phyloP scores from a whole-genome alignment of 2,113 vertebrate genomes.

The Pseudonaja textilis region DNA sequence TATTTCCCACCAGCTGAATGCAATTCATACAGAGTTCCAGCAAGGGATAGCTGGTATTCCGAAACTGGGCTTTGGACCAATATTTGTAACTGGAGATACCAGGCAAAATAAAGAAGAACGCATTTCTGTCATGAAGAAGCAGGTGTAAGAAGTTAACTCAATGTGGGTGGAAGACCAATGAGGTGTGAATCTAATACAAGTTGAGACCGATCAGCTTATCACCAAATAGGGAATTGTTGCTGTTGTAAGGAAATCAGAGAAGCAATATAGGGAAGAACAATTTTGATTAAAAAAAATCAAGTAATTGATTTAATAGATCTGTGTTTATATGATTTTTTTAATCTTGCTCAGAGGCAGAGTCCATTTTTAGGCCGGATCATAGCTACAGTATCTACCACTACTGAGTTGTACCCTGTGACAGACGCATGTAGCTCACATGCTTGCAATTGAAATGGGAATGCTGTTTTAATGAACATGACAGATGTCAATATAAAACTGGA shows the following conservation, averaged over 20 bases:
- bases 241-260: not conserved
- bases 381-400: not conserved
- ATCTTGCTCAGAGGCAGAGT: not conserved
- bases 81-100: slow-evolving; percentile 16
- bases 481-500: not conserved
- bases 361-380: not conserved
- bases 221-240: not conserved
- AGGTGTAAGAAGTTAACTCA: slow-evolving; percentile 19
- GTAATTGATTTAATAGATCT: not conserved
- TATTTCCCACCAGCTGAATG: not conserved
- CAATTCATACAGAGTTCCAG: not conserved
- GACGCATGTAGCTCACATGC: not conserved
- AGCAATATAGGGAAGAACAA: not conserved
- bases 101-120: slow-evolving; percentile 7
- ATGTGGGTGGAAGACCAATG: slow-evolving; percentile 11
- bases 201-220: not conserved
- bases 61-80: slow-evolving; percentile 14
- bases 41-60: not conserved
- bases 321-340: not conserved
- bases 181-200: not conserved
- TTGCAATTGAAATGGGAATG: slow-evolving; percentile 1
- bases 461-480: slow-evolving; percentile 10
- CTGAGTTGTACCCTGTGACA: not conserved
- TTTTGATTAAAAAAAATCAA: not conserved
- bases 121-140: slow-evolving; percentile 5